phyloP scores from a whole-genome alignment of 1,140 invertebrate genomes.

The Lamellibrachia luymesi region DNA sequence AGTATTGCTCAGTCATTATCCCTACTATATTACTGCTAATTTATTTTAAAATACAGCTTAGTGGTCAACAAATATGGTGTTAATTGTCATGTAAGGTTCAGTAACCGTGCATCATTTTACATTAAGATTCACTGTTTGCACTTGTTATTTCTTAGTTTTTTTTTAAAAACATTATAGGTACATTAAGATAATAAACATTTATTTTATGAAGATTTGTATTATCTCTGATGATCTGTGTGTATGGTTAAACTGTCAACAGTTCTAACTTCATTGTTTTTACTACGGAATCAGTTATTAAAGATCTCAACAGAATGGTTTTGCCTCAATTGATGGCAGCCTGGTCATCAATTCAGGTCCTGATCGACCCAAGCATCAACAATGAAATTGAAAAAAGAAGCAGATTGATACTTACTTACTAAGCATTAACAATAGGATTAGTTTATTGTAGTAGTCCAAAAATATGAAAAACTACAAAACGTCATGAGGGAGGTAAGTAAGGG shows the following conservation, averaged over 20 bases:
- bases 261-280: background rate
- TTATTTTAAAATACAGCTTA: background rate
- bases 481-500: too few species aligned
- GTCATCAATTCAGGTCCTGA: background rate
- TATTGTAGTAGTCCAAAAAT: too few species aligned
- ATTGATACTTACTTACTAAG: too few species aligned
- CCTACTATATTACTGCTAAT: background rate
- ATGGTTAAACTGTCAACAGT: background rate
- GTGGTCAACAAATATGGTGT: background rate
- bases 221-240: background rate
- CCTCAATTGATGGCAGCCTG: background rate
- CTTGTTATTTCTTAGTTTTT: background rate
- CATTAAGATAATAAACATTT: background rate
- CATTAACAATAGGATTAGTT: too few species aligned
- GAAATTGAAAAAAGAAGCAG: too few species aligned
- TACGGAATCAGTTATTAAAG: background rate
- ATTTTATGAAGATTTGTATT: background rate
- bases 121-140: background rate
- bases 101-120: background rate
- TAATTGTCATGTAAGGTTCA: background rate
- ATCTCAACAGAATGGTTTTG: background rate
- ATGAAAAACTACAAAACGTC: too few species aligned
- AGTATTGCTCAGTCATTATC: background rate
- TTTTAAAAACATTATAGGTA: background rate
- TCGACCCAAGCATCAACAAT: too few species aligned